A percentile compares a stretch with the other conserved stretches of the same genome.
phyloP scores from a whole-genome alignment of 2,888 invertebrate genomes.

The Drosophila maculinotata region DNA sequence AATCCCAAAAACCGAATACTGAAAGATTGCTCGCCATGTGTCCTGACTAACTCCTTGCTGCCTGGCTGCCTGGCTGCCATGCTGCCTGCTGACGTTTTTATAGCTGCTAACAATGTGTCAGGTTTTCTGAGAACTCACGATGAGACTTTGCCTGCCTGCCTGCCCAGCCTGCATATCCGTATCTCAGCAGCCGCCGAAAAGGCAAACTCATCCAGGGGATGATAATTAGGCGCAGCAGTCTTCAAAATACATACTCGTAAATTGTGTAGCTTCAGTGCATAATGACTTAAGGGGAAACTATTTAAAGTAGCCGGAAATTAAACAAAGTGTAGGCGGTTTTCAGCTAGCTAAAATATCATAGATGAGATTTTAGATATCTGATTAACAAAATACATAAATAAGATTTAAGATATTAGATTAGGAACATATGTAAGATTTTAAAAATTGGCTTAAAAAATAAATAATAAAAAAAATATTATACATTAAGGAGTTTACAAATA shows the following conservation, averaged over 20 bases:
- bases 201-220: constrained; percentile 39
- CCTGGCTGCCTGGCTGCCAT: constrained; percentile 12
- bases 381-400: neutral
- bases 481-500: no score
- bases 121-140: constrained; percentile 71
- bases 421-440: neutral
- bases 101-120: constrained; percentile 79
- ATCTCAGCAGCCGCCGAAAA: constrained; percentile 33
- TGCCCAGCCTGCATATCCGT: constrained; percentile 14
- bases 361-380: neutral
- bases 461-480: no score
- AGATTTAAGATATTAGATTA: neutral
- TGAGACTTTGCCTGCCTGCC: constrained; percentile 33
- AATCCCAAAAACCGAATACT: constrained; percentile 52
- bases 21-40: constrained; percentile 66
- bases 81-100: constrained; percentile 72
- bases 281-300: constrained; percentile 10
- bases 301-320: constrained; percentile 9
- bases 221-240: constrained; percentile 70
- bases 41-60: constrained; percentile 48
- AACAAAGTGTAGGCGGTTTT: neutral
- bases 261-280: constrained; percentile 23
- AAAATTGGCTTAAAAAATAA: neutral
- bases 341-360: neutral
- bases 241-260: constrained; percentile 30